Percentiles rank a stretch among this genome's conserved stretches.
These are phyloP conservation scores for Ploceus nigricollis DNA, from an alignment of 2,113 vertebrate genomes.

Conservation along the genomic window DNA sequence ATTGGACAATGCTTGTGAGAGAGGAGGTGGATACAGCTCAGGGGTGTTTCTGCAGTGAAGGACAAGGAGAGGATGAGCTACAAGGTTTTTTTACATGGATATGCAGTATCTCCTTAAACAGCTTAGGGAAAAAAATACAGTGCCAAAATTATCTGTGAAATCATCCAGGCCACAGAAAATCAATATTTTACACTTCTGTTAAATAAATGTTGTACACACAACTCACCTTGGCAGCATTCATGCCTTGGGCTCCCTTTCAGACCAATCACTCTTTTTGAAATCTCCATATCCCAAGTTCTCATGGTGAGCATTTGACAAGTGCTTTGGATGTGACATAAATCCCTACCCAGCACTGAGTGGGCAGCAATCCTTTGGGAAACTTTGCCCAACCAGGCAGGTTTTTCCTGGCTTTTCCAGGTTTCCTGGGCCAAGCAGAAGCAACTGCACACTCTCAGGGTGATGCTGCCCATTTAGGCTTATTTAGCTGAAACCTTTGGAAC, in stretches of 20 bases:
- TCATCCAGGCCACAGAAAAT: not conserved
- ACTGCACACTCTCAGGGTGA: not conserved
- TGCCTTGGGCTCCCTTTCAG: not conserved
- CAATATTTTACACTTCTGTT: not conserved
- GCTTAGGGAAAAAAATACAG: not conserved
- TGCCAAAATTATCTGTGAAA: not conserved
- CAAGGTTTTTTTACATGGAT: accelerated
- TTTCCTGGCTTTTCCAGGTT: no score
- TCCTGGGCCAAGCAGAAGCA: not conserved
- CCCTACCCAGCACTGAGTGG: not conserved
- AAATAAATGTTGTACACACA: not conserved
- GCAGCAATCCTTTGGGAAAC: not conserved
- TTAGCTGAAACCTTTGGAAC: not conserved
- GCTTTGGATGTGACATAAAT: not conserved
- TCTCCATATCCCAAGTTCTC: not conserved
- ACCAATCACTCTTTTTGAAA: not conserved
- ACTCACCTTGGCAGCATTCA: not conserved
- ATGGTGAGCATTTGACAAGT: not conserved
- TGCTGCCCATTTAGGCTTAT: not conserved
- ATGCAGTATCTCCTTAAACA: not conserved
- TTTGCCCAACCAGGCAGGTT: not conserved
- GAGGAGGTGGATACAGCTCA: not conserved
- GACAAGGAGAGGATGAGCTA: not conserved
- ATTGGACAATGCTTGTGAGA: not conserved
- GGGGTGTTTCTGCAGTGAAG: not conserved